Percentiles rank a stretch among this genome's conserved stretches.
Conservation (phyloP, 2,888 invertebrate species). For the Gymnoscelis rufifasciata region DNA sequence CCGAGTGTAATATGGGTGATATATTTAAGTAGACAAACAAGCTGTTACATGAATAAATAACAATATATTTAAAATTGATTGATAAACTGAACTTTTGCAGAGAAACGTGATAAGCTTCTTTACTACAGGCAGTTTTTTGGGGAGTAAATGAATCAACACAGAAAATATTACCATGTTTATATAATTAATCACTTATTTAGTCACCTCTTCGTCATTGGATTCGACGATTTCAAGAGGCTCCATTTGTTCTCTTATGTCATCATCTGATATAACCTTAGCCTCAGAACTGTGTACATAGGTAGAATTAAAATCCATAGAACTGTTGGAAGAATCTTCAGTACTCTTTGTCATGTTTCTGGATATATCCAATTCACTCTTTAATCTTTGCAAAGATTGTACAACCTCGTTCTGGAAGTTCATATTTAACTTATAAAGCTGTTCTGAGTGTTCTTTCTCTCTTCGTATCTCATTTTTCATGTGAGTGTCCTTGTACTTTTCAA, state of each 20-base stretch:
- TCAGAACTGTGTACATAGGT: constrained; percentile 30
- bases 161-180: too few species aligned
- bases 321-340: constrained; percentile 40
- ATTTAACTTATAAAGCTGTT: constrained; percentile 67
- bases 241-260: constrained; percentile 26
- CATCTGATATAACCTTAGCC: constrained; percentile 28
- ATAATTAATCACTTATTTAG: too few species aligned
- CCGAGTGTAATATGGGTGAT: constrained; percentile 29
- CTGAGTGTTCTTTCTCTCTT: constrained; percentile 68
- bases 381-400: constrained; percentile 62
- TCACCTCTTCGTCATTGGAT: constrained; percentile 14
- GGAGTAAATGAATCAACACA: too few species aligned
- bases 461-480: constrained; percentile 63
- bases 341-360: constrained; percentile 49
- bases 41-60: too few species aligned
- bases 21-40: too few species aligned
- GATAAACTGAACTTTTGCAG: too few species aligned
- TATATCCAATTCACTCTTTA: constrained; percentile 67
- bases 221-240: constrained; percentile 6
- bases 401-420: constrained; percentile 73
- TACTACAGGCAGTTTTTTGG: too few species aligned
- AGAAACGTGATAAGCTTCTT: too few species aligned
- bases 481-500: constrained; percentile 67
- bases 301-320: constrained; percentile 54
- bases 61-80: too few species aligned